Base-by-base conservation (phyloP, 2,888 invertebrate species). In the Dicroscelio sp. region DNA sequence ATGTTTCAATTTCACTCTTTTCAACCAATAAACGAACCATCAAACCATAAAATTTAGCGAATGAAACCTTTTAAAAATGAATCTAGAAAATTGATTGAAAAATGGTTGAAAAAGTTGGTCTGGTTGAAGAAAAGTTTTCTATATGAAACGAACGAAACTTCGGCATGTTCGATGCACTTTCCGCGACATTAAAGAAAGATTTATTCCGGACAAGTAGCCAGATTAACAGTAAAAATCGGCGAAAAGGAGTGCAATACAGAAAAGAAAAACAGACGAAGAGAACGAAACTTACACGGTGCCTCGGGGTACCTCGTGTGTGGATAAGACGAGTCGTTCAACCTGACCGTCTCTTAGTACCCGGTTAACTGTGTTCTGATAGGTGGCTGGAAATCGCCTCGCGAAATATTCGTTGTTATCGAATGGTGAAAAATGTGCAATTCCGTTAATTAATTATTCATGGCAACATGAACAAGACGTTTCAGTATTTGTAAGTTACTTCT, bases 241-340 rank as follows among this genome's bases (percentile, higher is more conserved):
- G 93, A 90, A 89, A 92, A 94, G 86, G 71, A 89, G 55, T 79
- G 85, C 79, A 89, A 76, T 60, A 60, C 69, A 82, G 86, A 90
- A 84, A 90, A 84, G 91, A 92, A 90, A 92, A 88, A 92, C 93
- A 94, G 93, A 93, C 87, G 55, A 90, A 83, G 82, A 90, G 52
- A 90, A 78, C 87, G 80, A 79, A 87, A 83, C 82, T 27, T 90
- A 92, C 79, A 84, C 30, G 84, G 92, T 88, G 95, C 87, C 93
- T 88, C 86, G 83, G 87, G 91, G 92, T 93, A 90, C 92, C 92
- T 93, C 87, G 93, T 93, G n/a, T n/a, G 93, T 90, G 94, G 92
- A 95, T 95, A 95, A 96, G 95, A 96, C 95, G 94, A 94, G 95
- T 94, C 94, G 94, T 89, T 90, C 94, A 90, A 93, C 94, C 94